phyloP scores from a whole-genome alignment of 2,797 vertebrate genomes.

The Urosaurus nigricauda region DNA sequence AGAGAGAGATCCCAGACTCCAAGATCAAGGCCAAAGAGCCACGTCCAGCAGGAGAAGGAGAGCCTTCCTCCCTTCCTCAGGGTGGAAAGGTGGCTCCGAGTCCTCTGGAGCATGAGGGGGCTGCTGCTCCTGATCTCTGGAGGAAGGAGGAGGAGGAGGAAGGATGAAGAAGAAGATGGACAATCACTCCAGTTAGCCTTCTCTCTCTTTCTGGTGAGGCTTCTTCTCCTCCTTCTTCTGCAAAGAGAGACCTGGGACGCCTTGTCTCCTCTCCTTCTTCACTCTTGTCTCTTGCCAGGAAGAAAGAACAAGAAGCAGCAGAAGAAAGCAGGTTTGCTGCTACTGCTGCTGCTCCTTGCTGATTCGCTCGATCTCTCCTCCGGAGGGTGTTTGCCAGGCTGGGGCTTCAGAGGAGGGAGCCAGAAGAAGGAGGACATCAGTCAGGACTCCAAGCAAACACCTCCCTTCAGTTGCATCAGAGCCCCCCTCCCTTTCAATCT shows the following conservation, averaged over 20 bases:
- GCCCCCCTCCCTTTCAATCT: neutral
- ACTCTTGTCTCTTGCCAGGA: neutral
- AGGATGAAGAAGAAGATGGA: neutral
- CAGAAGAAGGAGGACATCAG: slow-evolving; percentile 43
- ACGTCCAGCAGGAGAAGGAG: neutral
- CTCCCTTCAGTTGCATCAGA: slow-evolving; percentile 42
- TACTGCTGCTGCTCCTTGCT: neutral
- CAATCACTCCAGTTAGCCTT: neutral
- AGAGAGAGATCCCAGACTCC: slow-evolving; percentile 12
- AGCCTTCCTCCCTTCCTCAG: no score
- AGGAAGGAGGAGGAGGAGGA: rapidly evolving
- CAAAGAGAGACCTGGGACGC: neutral
- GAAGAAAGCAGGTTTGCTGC: no score
- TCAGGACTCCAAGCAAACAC: neutral
- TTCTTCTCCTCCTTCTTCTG: neutral
- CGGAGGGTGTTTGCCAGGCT: slow-evolving; percentile 45
- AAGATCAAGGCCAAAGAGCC: neutral
- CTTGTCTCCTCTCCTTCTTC: neutral
- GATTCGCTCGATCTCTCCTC: slow-evolving; percentile 52
- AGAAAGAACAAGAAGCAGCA: no score
- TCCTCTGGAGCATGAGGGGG: slow-evolving; percentile 53
- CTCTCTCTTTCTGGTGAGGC: neutral
- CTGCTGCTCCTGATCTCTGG: slow-evolving; percentile 47
- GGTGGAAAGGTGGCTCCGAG: neutral
- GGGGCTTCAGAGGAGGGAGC: slow-evolving; percentile 26